Evolutionary conservation across 2,797 vertebrate genomes (phyloP).

Genomic region (Pseudochirops corinnae): DNA sequence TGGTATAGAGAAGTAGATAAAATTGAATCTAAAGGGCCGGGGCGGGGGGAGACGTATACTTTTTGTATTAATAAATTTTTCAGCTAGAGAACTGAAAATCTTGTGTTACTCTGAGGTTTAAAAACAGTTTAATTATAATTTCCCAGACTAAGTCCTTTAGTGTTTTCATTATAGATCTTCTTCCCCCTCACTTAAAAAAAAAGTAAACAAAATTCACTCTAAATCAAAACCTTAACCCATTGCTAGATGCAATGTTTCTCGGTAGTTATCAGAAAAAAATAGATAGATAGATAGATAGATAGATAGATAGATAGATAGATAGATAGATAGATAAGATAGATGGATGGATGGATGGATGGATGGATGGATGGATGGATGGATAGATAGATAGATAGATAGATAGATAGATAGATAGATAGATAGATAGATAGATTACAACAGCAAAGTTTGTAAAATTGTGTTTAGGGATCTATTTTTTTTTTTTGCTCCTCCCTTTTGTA

Average conservation of each 20-base stretch:
- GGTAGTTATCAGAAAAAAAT: background rate
- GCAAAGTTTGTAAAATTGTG: background rate
- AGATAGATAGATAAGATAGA: too few relatives aligned
- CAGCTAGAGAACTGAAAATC: constrained; percentile 20
- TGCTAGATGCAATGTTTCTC: background rate
- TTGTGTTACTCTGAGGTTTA: constrained; percentile 31
- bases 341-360: too few relatives aligned
- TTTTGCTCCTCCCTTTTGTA: background rate
- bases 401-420: too few relatives aligned
- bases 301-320: too few relatives aligned
- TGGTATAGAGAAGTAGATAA: constrained; percentile 37
- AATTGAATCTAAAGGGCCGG: background rate
- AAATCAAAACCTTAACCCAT: background rate
- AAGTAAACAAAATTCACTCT: background rate
- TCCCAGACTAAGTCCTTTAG: background rate
- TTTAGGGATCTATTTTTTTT: background rate
- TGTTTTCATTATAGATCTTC: constrained; percentile 49
- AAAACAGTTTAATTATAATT: constrained; percentile 33
- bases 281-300: too few relatives aligned
- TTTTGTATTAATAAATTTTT: constrained; percentile 13
- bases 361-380: too few relatives aligned
- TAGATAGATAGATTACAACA: background rate
- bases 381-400: too few relatives aligned
- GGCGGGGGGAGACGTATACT: constrained; percentile 10
- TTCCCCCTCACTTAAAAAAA: background rate